Percentiles rank a stretch among this genome's conserved stretches.
These are phyloP conservation scores for Oxycera nigricornis DNA, from an alignment of 2,888 invertebrate species.

Conservation along the genomic window DNA sequence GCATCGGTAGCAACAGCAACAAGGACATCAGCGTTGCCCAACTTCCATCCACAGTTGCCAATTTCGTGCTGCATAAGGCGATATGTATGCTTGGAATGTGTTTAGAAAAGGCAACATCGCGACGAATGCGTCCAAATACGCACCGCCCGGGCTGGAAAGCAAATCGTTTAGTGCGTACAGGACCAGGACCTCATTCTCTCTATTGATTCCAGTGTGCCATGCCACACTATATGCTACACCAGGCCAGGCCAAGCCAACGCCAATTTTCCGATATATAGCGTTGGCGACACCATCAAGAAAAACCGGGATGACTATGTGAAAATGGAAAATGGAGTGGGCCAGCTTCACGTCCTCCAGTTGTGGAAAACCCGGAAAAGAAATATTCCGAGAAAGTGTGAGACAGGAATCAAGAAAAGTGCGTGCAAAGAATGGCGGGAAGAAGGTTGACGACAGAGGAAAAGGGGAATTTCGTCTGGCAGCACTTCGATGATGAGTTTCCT, in stretches of 20 bases:
- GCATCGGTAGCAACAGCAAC: background rate
- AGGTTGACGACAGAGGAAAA: background rate
- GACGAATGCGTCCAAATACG: constrained; percentile 10
- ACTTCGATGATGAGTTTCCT: constrained; percentile 22
- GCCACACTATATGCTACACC: too few species aligned
- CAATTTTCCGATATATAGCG: too few species aligned
- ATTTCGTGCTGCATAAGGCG: background rate
- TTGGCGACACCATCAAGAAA: constrained; percentile 3
- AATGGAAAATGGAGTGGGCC: constrained; percentile 2
- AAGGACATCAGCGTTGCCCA: background rate
- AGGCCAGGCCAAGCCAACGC: too few species aligned
- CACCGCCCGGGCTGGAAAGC: background rate
- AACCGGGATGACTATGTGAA: constrained; percentile 5
- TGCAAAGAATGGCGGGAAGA: background rate
- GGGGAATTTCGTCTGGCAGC: constrained; percentile 7
- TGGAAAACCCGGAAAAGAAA: constrained; percentile 8
- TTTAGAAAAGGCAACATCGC: background rate
- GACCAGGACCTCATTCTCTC: constrained; percentile 12
- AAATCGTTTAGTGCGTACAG: constrained; percentile 23
- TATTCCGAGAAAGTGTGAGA: background rate
- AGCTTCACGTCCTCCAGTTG: background rate
- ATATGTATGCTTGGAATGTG: background rate
- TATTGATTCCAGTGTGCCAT: background rate
- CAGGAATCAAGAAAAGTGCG: constrained; percentile 22
- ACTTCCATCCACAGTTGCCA: background rate